Evolutionary conservation across 2,888 invertebrate species (phyloP), one percentile per base, ranked within the genome.

Genomic region (Timandra comae): DNA sequence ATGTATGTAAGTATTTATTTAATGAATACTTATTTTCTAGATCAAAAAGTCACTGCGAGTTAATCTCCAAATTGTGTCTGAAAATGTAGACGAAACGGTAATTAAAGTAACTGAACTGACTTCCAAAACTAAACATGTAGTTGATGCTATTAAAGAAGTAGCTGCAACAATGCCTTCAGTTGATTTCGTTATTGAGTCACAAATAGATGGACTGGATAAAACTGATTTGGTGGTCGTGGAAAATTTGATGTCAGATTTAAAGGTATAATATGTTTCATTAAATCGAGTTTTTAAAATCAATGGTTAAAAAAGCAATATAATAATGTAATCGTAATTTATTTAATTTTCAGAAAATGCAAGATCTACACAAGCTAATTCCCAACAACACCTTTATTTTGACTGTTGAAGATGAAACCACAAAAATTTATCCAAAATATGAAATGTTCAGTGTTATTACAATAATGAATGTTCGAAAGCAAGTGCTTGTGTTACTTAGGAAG

Each of bases 331-430:
- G n/a, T n/a, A n/a, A n/a, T n/a, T 8, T 30, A 29, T 21, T 30
- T 11, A 26, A 30, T 29, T 63, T 59, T n/a, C 57, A 72, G 74
- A 68, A 66, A 63, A 54, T 66, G 43, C 43, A 52, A 19, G 41
- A 46, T 2, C 29, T 71, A 1, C 29, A 53, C 16, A 37, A 52
- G 21, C 31, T 43, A 2, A 11, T 68, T 2, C 39, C 59, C 7
- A 48, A 43, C 13, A 44, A 67, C 11, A 39, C 51, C 26, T 74
- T 74, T 33, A 33, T 71, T 24, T 36, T 74, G 32, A 43, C 62
- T 3, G 6, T 68, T 1, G 73, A 72, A 38, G 34, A 57, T 19
- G 48, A 52, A 16, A 49, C 55, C 1, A 48, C 50, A 5, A 51
- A 51, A 31, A 46, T 61, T 16, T 49, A 54, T 25, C 43, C 49